Evolutionary conservation across 2,888 invertebrate genomes (phyloP), one percentile per base, ranked within the genome.

Genomic region (Pycnomerus fuliginosus): DNA sequence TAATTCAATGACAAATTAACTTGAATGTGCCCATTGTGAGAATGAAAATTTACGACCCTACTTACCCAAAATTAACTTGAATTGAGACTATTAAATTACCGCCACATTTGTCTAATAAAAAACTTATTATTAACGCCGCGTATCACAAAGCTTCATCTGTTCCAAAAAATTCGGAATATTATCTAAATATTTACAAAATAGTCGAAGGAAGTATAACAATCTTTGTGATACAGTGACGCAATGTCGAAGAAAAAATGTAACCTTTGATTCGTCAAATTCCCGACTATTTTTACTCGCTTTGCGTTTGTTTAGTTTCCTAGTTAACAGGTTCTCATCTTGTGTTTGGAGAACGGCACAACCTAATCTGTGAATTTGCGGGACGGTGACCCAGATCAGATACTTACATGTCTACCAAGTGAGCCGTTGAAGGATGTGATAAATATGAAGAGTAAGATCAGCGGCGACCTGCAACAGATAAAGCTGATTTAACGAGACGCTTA

Each of bases 371-470:
- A 35, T 40, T 35, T 7, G 35, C 42, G 23, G 42, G 42, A 42
- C 35, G 34, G 20, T 41, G 42, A 42, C 35, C 36, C 12, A 42
- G 25, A 34, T 41, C 14, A 4, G 14, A 46, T 69, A 81, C 83
- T 83, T 73, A 83, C 82, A 65, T 79, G 80, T 75, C 75, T 79
- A 55, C 79, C 77, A 48, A 76, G 69, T 50, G 75, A 75, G 54
- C 73, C 71, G 54, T 74, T 73, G 62, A 79, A 68, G 57, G 76
- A 73, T 64, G 76, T 70, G 52, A 77, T 72, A 59, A 79, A 69
- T 58, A 82, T 71, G 66, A 80, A 75, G 61, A 76, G 67, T 67
- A 82, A 67, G 66, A 82, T 74, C 71, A 79, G 76, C 71, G 80
- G 76, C 71, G 78, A 79, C 76, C 83, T 83, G 78, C 25, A 80